Evolutionary conservation across 2,797 vertebrate genomes (phyloP).

Genomic region (Pseudomugil tenellus): DNA sequence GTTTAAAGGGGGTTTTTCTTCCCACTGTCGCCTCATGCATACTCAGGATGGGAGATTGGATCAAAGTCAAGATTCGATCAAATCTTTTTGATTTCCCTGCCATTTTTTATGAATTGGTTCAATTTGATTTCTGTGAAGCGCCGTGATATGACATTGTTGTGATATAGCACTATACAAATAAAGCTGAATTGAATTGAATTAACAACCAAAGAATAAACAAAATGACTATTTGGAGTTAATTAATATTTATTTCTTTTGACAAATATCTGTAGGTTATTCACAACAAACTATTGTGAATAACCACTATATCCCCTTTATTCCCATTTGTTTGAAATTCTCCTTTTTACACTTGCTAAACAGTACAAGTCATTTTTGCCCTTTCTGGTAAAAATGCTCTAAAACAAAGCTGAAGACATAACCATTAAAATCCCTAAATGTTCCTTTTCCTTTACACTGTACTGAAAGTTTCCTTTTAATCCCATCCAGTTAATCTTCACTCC

Average conservation of each 20-base stretch:
- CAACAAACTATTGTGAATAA: neutral
- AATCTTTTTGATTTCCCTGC: too few species aligned
- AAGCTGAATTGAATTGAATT: too few species aligned
- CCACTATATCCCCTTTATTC: neutral
- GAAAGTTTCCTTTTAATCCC: constrained; percentile 44
- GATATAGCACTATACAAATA: too few species aligned
- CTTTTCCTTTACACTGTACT: constrained; percentile 29
- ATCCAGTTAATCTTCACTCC: constrained; percentile 30
- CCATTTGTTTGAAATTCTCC: constrained; percentile 13
- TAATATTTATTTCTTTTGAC: too few species aligned
- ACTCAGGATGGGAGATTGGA: too few species aligned
- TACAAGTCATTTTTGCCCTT: constrained; percentile 23
- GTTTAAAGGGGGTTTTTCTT: too few species aligned
- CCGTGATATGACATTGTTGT: too few species aligned
- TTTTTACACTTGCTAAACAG: constrained; percentile 28
- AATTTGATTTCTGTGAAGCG: too few species aligned
- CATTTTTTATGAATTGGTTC: too few species aligned
- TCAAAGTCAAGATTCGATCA: too few species aligned
- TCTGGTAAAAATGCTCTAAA: constrained; percentile 2
- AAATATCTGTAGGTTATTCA: too few species aligned
- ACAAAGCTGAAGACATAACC: constrained; percentile 38
- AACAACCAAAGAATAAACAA: neutral
- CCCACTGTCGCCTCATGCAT: too few species aligned
- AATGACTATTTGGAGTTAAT: neutral
- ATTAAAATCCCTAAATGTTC: constrained; percentile 40